Evolutionary conservation across 1,140 invertebrate genomes (phyloP).

Genomic region (Matsumurasca onukii): DNA sequence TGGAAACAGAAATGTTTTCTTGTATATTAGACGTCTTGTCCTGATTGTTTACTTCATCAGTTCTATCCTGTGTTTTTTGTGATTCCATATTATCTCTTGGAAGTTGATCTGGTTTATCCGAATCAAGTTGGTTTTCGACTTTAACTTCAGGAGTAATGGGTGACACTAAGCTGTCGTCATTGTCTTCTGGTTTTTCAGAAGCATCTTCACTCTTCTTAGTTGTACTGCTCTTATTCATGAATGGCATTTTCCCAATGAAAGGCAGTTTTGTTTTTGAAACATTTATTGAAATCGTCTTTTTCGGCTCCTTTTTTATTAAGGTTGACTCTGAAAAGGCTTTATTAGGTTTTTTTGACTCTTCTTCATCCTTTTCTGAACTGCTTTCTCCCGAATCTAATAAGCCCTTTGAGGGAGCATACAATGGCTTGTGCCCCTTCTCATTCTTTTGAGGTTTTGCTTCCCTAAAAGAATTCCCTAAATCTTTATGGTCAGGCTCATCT

Average conservation of each 20-base stretch:
- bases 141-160: too few relatives aligned
- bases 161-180: not conserved
- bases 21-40: not conserved
- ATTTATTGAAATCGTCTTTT: constrained; percentile 32
- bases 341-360: not conserved
- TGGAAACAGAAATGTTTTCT: not conserved
- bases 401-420: constrained; percentile 6
- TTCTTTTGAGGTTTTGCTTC: not conserved
- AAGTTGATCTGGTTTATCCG: not conserved
- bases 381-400: not conserved
- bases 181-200: not conserved
- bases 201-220: constrained; percentile 33
- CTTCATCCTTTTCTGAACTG: constrained; percentile 5
- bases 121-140: not conserved
- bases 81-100: too few relatives aligned
- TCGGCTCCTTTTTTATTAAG: constrained; percentile 29
- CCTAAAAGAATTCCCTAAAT: not conserved
- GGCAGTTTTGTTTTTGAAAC: constrained; percentile 57
- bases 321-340: not conserved
- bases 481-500: not conserved
- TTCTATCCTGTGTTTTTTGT: too few relatives aligned
- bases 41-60: not conserved
- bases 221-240: constrained; percentile 62
- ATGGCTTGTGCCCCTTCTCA: not conserved
- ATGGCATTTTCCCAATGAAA: constrained; percentile 66